Conservation (phyloP, 2,113 vertebrate genomes). For the Python bivittatus region DNA sequence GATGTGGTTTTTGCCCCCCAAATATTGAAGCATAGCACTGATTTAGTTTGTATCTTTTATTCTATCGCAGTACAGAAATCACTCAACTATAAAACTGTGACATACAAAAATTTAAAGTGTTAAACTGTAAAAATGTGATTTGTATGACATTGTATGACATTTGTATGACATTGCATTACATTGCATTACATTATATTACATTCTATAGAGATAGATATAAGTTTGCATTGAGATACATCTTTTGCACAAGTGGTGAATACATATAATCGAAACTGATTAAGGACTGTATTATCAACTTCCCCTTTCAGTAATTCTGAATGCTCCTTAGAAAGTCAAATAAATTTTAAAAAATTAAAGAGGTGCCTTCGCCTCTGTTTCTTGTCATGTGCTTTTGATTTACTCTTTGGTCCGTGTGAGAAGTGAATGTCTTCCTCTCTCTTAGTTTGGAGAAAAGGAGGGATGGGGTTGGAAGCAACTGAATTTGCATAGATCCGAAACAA, state of each 20-base stretch:
- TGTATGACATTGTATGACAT: neutral
- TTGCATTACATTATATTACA: neutral
- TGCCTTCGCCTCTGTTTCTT: neutral
- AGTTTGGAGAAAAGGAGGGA: neutral
- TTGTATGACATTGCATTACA: neutral
- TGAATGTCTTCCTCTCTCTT: constrained; percentile 25
- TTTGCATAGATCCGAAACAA: constrained; percentile 63
- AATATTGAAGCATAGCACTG: neutral
- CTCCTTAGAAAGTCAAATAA: neutral
- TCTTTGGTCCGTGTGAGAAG: neutral
- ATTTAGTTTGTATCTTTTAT: neutral
- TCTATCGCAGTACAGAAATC: neutral
- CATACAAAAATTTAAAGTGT: neutral
- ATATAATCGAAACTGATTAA: neutral
- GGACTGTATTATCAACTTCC: accelerated
- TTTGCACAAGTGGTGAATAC: accelerated
- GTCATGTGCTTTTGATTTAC: constrained; percentile 16
- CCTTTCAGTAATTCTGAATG: neutral
- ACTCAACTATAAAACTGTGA: neutral
- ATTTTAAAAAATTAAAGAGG: neutral
- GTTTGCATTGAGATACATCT: neutral
- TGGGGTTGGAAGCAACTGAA: neutral
- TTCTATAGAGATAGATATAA: neutral
- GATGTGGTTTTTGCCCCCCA: neutral
- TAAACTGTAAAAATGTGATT: neutral